Evolutionary conservation across 2,113 vertebrate species (phyloP), one percentile per base, ranked within the genome.

Genomic region (Urocitellus parryii): DNA sequence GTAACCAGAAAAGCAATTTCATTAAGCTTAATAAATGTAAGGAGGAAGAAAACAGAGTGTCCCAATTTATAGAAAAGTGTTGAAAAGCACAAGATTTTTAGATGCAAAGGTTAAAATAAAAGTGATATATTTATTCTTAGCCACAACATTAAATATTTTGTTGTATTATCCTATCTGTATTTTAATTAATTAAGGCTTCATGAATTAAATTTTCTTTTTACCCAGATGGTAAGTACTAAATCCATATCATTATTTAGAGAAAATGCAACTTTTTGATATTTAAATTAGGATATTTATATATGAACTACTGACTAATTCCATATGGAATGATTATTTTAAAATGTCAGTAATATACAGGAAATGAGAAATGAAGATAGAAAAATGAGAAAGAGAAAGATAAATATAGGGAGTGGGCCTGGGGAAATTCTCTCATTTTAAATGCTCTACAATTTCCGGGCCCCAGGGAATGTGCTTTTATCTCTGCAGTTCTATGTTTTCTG

Each of bases 381-480:
- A 93, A 89, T 27, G 42, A 91, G 82, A 95, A 58, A 53, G 34
- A 85, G 91, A 82, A 95, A 91, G 95, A 95, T 81, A 95, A 97
- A 93, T 89, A 93, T 1, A 97, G 39, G 83, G 79, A 87, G 22
- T 80, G 27, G 37, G 96, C 39, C 67, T 58, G 68, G 77, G 90
- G 79, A 96, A 96, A 94, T 95, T 93, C 34, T 95, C 83, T 96
- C 72, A 78, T 96, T 96, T 94, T 91, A 89, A 97, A 95, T 84
- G 96, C 80, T 96, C 80, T 95, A 85, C 87, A 95, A 80, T 93
- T 98, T 97, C 96, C 96, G 95, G 96, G 83, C 96, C 96, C 45
- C 67, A 45, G 95, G 95, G 97, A 93, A 61, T 85, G 32, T 63
- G 39, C 97, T 97, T 97, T 98, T 95, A 98, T 98, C 96, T 97